phyloP scores from a whole-genome alignment of 2,888 invertebrate species.

The Apodemia zela region DNA sequence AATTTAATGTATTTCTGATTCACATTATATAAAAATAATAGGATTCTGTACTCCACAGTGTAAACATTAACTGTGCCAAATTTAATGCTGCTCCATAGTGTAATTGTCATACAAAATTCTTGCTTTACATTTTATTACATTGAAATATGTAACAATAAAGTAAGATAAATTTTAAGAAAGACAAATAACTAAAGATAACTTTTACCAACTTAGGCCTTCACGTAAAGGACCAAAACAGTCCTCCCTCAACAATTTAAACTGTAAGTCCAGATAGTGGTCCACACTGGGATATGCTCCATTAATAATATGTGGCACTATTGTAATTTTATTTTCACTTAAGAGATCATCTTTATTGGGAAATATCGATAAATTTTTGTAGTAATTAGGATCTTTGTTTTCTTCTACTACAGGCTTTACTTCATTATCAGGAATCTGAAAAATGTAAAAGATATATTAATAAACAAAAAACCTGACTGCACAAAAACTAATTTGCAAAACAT shows the following conservation, averaged over 20 bases:
- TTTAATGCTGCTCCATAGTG: too few species aligned
- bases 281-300: constrained; percentile 82
- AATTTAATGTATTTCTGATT: too few species aligned
- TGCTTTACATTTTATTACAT: too few species aligned
- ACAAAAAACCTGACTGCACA: too few species aligned
- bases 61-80: too few species aligned
- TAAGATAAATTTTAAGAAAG: neutral
- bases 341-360: constrained; percentile 76
- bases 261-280: constrained; percentile 88
- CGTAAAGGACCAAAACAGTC: constrained; percentile 89
- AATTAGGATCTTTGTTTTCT: constrained; percentile 37
- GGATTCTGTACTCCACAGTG: too few species aligned
- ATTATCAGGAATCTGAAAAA: constrained; percentile 1
- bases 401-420: neutral
- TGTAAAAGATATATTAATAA: too few species aligned
- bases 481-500: too few species aligned
- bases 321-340: constrained; percentile 61
- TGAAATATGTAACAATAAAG: neutral
- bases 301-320: constrained; percentile 76
- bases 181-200: constrained; percentile 25
- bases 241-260: constrained; percentile 88
- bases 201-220: constrained; percentile 81
- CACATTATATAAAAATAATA: too few species aligned
- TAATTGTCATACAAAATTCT: too few species aligned
- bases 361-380: constrained; percentile 55